These are phyloP conservation scores for Lymantria monacha DNA, from an alignment of 2,888 invertebrate genomes.

Conservation along the genomic window DNA sequence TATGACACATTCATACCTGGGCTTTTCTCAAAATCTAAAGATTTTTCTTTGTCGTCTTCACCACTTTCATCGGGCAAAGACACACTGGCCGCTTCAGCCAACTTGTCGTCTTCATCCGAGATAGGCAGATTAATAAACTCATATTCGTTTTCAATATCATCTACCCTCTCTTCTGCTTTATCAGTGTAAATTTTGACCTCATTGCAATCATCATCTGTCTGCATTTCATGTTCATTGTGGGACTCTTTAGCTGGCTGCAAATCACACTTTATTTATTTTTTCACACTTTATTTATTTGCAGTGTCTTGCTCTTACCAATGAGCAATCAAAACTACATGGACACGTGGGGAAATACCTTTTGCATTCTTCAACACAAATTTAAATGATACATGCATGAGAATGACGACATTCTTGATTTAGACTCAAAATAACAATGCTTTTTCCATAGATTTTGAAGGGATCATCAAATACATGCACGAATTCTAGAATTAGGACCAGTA, in stretches of 20 bases:
- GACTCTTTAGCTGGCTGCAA: slow-evolving; percentile 48
- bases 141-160: slow-evolving; percentile 2
- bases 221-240: slow-evolving; percentile 60
- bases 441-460: too few relatives aligned
- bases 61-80: slow-evolving; percentile 24
- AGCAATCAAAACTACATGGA: too few relatives aligned
- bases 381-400: too few relatives aligned
- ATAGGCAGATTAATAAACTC: slow-evolving; percentile 10
- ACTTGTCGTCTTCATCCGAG: slow-evolving; percentile 15
- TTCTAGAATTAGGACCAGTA: too few relatives aligned
- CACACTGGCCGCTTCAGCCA: slow-evolving; percentile 23
- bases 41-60: slow-evolving; percentile 13
- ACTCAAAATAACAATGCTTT: too few relatives aligned
- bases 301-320: too few relatives aligned
- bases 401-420: too few relatives aligned
- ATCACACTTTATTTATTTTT: neutral
- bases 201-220: slow-evolving; percentile 55
- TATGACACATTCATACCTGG: too few relatives aligned
- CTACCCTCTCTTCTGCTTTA: slow-evolving; percentile 10
- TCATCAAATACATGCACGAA: too few relatives aligned
- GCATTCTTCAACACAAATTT: too few relatives aligned
- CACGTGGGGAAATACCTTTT: too few relatives aligned
- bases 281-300: neutral
- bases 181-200: slow-evolving; percentile 50
- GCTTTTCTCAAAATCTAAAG: slow-evolving; percentile 3